Base-by-base conservation (phyloP, 2,113 vertebrate genomes). In the Oncorhynchus nerka region DNA sequence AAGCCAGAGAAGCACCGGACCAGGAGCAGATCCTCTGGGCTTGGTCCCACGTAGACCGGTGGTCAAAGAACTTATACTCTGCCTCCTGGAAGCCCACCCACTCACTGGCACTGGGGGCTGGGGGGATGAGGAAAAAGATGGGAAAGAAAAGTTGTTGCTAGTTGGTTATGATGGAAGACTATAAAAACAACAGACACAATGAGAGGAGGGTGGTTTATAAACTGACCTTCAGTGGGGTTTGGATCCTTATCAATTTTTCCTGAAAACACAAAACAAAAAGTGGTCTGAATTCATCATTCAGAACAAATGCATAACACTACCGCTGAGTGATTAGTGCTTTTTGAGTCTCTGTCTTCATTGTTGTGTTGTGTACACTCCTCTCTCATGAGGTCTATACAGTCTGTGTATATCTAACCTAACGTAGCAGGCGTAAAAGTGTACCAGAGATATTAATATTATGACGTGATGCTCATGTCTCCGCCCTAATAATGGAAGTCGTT, bases 41-140 rank as follows among this genome's bases (percentile, higher is more conserved):
- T 88, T 99, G 98, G 16, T 91, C 87, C 98, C 97, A 99, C 0
- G 94, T 97, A 49, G 94, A 94, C 70, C 95, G 97, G 81, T 98
- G 97, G 88, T 97, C 95, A 0, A 96, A 99, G 86, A 99, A 97
- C 84, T 94, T 97, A 89, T 98, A 99, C 70, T 99, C 95, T 0
- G 96, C 95, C 71, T 97, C 95, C 90, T 96, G 94, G 88, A 95
- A 97, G 55, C 86, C 90, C 71, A 97, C 83, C 98, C 97, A 99
- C 75, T 97, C 95, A n/a, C 93, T 93, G 72, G 91, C 91, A 73
- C 89, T 92, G 93, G 93, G n/a, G 39, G 80, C 93, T 91, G 85
- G 71, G 0, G 55, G 70, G 3, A 34, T 6, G 67, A 81, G 45
- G 20, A 24, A 12, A 22, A 13, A 51, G 66, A 32, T 45, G 15